Conservation (phyloP, 2,888 invertebrate genomes). For the Falcaria lacertinaria region DNA sequence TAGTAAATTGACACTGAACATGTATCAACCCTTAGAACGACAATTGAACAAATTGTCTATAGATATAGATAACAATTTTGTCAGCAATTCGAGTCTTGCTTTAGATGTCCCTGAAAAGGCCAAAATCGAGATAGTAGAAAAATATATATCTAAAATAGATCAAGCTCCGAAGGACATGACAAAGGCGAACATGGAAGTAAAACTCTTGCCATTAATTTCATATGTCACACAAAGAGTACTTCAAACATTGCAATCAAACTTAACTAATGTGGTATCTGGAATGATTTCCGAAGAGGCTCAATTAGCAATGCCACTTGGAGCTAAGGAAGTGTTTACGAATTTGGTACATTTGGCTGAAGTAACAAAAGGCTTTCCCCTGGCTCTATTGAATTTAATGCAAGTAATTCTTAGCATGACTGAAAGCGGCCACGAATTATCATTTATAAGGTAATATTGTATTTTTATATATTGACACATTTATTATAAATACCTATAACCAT, state of each 20-base stretch:
- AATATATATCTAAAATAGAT: constrained; percentile 28
- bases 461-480: background rate
- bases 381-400: constrained; percentile 46
- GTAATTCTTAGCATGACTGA: constrained; percentile 33
- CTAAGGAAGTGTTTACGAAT: constrained; percentile 24
- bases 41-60: constrained; percentile 39
- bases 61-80: constrained; percentile 23
- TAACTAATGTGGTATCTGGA: constrained; percentile 30
- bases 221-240: constrained; percentile 67
- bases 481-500: no score
- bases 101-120: constrained; percentile 46
- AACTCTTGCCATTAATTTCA: constrained; percentile 80
- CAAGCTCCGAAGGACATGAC: constrained; percentile 17
- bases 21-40: constrained; percentile 46
- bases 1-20: constrained; percentile 41
- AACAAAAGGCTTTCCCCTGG: constrained; percentile 48
- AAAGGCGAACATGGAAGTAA: constrained; percentile 26
- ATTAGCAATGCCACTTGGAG: constrained; percentile 8
- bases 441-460: constrained; percentile 34
- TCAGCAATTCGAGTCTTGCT: constrained; percentile 38
- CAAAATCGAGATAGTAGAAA: constrained; percentile 29
- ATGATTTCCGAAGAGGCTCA: constrained; percentile 14
- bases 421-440: constrained; percentile 18
- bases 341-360: constrained; percentile 32
- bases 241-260: constrained; percentile 35